phyloP scores from a whole-genome alignment of 2,888 invertebrate species.

The Perizoma affinitatum region DNA sequence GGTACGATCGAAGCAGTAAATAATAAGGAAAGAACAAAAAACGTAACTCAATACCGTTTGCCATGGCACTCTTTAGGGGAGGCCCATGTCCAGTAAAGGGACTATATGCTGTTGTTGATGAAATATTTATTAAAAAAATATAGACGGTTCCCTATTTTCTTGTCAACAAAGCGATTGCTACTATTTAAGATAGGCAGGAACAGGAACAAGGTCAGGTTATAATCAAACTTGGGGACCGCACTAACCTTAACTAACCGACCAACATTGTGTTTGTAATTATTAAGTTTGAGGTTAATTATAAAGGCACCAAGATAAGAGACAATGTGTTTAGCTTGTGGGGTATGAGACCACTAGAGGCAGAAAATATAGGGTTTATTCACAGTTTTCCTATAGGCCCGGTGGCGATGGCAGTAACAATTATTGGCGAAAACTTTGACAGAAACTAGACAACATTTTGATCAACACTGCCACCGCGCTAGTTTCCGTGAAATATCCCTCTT shows the following conservation, averaged over 20 bases:
- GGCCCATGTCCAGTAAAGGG: too few relatives aligned
- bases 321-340: too few relatives aligned
- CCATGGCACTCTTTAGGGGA: too few relatives aligned
- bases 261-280: constrained; percentile 52
- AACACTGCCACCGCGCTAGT: too few relatives aligned
- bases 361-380: not conserved
- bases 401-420: too few relatives aligned
- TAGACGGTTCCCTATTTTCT: not conserved
- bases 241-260: constrained; percentile 40
- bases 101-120: too few relatives aligned
- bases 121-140: not conserved
- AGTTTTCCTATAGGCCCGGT: not conserved
- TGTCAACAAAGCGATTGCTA: constrained; percentile 6
- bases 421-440: too few relatives aligned
- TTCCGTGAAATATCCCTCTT: too few relatives aligned
- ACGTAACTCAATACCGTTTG: too few relatives aligned
- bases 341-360: not conserved
- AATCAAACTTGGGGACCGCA: constrained; percentile 48
- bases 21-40: too few relatives aligned
- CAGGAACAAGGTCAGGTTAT: constrained; percentile 43
- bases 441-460: too few relatives aligned
- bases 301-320: constrained; percentile 30
- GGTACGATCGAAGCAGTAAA: too few relatives aligned
- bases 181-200: constrained; percentile 23
- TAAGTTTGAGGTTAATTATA: constrained; percentile 46